Evolutionary conservation across 2,113 vertebrate species (phyloP).

Genomic region (Petromus typicus): DNA sequence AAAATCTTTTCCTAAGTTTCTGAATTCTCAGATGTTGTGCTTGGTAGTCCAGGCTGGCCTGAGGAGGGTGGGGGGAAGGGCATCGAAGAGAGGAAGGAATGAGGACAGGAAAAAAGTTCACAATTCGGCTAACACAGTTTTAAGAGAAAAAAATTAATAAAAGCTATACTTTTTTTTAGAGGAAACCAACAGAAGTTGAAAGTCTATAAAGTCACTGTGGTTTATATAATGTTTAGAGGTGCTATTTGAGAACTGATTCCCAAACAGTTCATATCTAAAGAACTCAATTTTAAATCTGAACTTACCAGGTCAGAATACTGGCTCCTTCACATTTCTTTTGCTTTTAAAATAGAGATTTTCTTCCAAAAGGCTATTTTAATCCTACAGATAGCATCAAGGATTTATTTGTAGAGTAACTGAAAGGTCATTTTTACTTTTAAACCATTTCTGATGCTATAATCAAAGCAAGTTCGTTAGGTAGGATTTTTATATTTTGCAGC

Average conservation of each 20-base stretch:
- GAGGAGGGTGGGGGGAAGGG: not conserved
- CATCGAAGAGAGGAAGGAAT: not conserved
- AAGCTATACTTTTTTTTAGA: not conserved
- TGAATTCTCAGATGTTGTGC: not conserved
- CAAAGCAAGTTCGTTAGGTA: not conserved
- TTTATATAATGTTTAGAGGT: not conserved
- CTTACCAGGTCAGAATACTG: not conserved
- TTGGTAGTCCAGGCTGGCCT: not conserved
- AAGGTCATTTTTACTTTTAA: constrained; percentile 39
- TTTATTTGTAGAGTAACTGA: not conserved
- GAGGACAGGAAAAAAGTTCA: not conserved
- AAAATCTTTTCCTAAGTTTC: constrained; percentile 78
- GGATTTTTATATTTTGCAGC: not conserved
- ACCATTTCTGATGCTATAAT: not conserved
- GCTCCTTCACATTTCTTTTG: constrained; percentile 8
- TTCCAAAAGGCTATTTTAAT: constrained; percentile 38
- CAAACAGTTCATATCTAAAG: not conserved
- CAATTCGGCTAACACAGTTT: not conserved
- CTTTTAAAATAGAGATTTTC: constrained; percentile 31
- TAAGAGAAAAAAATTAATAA: not conserved
- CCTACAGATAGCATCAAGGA: not conserved
- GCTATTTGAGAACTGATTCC: not conserved
- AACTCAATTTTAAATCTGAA: constrained; percentile 11
- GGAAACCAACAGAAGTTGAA: not conserved
- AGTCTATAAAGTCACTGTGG: not conserved